These are phyloP conservation scores for Spongia lamella DNA, from an alignment of 37 sponge, comb jelly and placozoan species.

Conservation along the genomic window DNA sequence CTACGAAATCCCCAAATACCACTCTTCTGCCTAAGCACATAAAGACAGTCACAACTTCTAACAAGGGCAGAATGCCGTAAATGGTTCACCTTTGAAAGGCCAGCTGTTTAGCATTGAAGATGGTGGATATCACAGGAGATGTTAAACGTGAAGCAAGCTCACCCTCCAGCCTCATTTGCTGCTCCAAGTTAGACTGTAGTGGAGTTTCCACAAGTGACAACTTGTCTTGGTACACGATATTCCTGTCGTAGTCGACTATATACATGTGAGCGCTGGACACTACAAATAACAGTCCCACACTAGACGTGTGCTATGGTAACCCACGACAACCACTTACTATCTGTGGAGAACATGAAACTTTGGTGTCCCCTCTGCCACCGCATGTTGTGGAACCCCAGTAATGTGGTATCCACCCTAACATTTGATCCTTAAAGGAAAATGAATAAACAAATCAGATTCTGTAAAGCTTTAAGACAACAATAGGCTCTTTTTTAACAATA, in stretches of 20 bases:
- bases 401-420: conserved; percentile 90
- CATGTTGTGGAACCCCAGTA: conserved; percentile 83
- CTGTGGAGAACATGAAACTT: conserved; percentile 80
- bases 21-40: conserved; percentile 61
- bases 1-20: conserved; percentile 89
- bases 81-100: conserved; percentile 65
- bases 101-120: conserved; percentile 61
- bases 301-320: no score
- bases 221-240: conserved; percentile 25
- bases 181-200: conserved; percentile 51
- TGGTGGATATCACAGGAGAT: conserved; percentile 76
- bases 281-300: background rate
- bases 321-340: conserved; percentile 51
- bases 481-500: no score
- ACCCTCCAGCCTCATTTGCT: conserved; percentile 53
- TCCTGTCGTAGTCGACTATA: conserved; percentile 73
- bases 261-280: conserved; percentile 54
- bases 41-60: background rate
- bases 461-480: no score
- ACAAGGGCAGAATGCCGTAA: background rate
- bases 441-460: no score
- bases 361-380: conserved; percentile 88
- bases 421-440: conserved; percentile 63
- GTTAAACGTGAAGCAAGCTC: conserved; percentile 56
- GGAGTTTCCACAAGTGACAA: conserved; percentile 55